phyloP scores from a whole-genome alignment of 2,797 vertebrate species.

The Ceryle rudis region DNA sequence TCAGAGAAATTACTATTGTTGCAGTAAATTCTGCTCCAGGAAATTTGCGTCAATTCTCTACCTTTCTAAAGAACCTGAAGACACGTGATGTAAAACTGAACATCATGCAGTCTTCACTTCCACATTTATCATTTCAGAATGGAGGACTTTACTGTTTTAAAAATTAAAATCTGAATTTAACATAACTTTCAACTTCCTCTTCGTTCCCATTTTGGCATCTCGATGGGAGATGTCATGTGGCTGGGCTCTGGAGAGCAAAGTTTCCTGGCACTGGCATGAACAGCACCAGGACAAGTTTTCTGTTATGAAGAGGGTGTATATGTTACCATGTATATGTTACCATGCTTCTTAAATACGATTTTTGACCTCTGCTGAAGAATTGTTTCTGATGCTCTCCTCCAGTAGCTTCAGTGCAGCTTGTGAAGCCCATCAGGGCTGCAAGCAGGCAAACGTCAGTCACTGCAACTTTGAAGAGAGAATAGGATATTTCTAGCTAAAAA shows the following conservation, averaged over 20 bases:
- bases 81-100: rapidly evolving
- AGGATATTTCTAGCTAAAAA: neutral
- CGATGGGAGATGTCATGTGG: neutral
- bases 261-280: neutral
- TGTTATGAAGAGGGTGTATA: neutral
- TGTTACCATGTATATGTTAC: neutral
- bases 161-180: neutral
- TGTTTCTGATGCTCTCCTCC: neutral
- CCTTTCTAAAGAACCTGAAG: neutral
- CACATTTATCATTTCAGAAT: neutral
- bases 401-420: neutral
- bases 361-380: neutral
- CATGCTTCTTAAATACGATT: neutral
- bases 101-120: neutral
- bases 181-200: neutral
- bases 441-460: neutral
- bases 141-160: neutral
- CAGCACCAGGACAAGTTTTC: neutral
- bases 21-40: neutral
- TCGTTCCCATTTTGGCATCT: neutral
- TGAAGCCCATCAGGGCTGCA: rapidly evolving
- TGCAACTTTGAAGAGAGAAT: neutral
- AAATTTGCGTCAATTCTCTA: neutral
- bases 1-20: neutral
- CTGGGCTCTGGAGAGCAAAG: neutral